These are phyloP conservation scores for Pardosa pseudoannulata DNA, from an alignment of 2,888 invertebrate species.

Conservation along the genomic window DNA sequence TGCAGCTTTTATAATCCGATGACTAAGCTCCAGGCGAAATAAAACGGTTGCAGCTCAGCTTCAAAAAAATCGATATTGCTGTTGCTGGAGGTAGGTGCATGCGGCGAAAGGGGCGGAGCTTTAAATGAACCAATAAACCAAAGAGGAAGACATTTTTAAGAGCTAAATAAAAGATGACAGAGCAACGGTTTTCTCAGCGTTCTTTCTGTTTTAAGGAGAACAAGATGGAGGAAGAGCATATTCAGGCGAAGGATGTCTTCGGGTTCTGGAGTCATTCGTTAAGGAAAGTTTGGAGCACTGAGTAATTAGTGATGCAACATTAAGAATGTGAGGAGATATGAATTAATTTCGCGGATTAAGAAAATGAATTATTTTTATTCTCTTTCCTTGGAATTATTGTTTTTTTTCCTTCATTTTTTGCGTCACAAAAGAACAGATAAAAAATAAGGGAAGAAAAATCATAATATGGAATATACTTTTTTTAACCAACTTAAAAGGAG, in stretches of 20 bases:
- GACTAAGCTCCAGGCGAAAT: constrained; percentile 46
- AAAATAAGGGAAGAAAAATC: too few relatives aligned
- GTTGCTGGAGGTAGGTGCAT: constrained; percentile 66
- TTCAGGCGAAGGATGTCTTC: not conserved
- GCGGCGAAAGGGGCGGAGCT: constrained; percentile 67
- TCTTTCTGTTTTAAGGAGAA: constrained; percentile 20
- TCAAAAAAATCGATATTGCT: constrained; percentile 66
- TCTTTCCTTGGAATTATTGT: too few relatives aligned
- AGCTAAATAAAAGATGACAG: constrained; percentile 70
- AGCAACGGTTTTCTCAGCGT: constrained; percentile 13
- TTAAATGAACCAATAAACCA: constrained; percentile 69
- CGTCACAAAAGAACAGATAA: too few relatives aligned
- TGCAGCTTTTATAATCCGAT: constrained; percentile 61
- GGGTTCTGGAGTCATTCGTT: not conserved
- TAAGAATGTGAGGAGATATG: not conserved
- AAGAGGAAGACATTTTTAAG: constrained; percentile 72
- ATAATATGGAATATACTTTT: too few relatives aligned
- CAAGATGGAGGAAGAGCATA: constrained; percentile 14
- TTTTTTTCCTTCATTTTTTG: too few relatives aligned
- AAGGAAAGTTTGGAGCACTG: not conserved
- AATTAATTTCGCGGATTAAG: too few relatives aligned
- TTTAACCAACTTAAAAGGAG: too few relatives aligned
- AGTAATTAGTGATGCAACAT: not conserved
- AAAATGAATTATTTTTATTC: too few relatives aligned
- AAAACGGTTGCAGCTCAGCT: constrained; percentile 59